Evolutionary conservation across 2,888 invertebrate species (phyloP), one percentile per base, ranked within the genome.

Genomic region (Microctonus hyperodae): DNA sequence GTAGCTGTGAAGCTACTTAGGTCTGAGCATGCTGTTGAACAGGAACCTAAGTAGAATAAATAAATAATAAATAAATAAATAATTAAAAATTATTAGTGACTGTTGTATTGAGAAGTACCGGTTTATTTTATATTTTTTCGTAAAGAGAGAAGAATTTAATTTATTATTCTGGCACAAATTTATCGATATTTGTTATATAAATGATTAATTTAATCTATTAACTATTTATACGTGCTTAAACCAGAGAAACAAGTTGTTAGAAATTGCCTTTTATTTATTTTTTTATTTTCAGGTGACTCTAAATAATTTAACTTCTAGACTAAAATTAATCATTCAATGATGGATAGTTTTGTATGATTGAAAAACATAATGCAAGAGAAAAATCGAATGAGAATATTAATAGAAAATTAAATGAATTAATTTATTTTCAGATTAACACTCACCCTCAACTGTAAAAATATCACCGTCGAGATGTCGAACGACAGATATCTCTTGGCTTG

Each of bases 1-100:
- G 81, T 81, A 22, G 88, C 90, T 0, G 91, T 91, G 2, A 91
- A 90, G 72, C 90, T 90, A 73, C 90, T 91, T 63, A 88, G 80
- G 68, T 90, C 89, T 83, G 88, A 88, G 77, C 91, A 92, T 7
- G 89, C 87, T 10, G 90, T 90, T 59, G 87, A 85, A 25, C 88
- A 83, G 64, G 82, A 77, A 67, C 81, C 83, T 84, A 64, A 13
- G 56, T 65, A 28, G 25, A 16, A 60, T 59, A 53, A 31, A 57
- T n/a, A n/a, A n/a, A n/a, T n/a, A n/a, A n/a, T n/a, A 48, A 16
- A 48, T 58, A 31, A 44, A 16, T 2, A 53, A 37, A 53, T 22
- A 40, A 64, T 11, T 6, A 20, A 57, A 10, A 20, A 55, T 50
- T 44, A 10, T 13, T 11, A 60, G 53, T 37, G 25, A 16, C 44